These are phyloP conservation scores for Nesospiza acunhae DNA, from an alignment of 2,113 vertebrate species.

Conservation along the genomic window DNA sequence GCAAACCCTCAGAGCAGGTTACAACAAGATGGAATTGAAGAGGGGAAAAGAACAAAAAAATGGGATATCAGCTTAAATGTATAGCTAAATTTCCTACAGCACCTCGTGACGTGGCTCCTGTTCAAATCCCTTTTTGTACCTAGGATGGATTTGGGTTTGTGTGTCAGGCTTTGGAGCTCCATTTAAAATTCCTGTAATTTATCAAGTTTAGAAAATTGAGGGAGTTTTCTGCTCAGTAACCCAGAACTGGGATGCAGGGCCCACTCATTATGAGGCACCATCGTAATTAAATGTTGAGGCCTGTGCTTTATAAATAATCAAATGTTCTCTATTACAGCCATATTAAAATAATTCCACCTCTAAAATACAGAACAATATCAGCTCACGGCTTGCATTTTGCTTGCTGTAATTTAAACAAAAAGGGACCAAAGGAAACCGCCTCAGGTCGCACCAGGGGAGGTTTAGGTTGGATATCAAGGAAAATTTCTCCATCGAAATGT, in stretches of 20 bases:
- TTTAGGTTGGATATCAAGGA: background rate
- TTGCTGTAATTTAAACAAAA: background rate
- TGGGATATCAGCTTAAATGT: background rate
- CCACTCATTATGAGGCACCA: background rate
- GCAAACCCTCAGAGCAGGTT: background rate
- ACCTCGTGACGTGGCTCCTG: background rate
- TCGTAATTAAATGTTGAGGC: background rate
- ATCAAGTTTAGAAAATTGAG: background rate
- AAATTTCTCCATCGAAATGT: background rate
- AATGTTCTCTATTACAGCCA: background rate
- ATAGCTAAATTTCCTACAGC: background rate
- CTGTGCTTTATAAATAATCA: background rate
- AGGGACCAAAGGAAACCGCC: background rate
- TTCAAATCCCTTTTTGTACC: background rate
- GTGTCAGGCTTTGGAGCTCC: background rate
- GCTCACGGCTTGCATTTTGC: background rate
- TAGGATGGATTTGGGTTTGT: background rate
- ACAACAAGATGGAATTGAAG: background rate
- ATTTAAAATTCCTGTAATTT: background rate
- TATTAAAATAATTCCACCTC: background rate
- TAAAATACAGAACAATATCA: background rate
- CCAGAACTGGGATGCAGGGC: rapidly evolving
- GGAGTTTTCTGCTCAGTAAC: background rate
- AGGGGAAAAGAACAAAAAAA: background rate
- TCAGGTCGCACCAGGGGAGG: background rate